phyloP scores from a whole-genome alignment of 1,140 invertebrate genomes.

The Coptotermes formosanus region DNA sequence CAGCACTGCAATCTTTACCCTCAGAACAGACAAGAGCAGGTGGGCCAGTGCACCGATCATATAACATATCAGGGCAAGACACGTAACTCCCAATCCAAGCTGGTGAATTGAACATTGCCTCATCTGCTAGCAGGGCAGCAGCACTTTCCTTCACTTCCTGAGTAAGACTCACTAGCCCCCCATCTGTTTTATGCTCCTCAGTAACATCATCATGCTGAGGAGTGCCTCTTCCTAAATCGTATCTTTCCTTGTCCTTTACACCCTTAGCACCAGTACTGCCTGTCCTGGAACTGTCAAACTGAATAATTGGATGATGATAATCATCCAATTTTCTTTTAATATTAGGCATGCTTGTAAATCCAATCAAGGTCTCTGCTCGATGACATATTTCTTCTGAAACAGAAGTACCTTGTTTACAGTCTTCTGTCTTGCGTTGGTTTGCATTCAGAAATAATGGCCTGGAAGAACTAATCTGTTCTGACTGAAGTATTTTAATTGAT shows the following conservation, averaged over 20 bases:
- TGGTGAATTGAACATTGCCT: constrained; percentile 35
- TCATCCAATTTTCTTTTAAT: neutral
- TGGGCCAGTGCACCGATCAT: constrained; percentile 21
- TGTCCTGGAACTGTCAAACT: neutral
- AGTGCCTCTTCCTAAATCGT: neutral
- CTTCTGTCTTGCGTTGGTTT: no score
- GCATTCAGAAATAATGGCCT: no score
- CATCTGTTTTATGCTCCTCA: neutral
- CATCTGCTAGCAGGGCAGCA: constrained; percentile 41
- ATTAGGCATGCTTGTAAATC: neutral
- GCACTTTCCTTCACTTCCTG: constrained; percentile 40
- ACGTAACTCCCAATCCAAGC: constrained; percentile 34
- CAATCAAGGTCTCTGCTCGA: neutral
- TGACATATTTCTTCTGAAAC: neutral
- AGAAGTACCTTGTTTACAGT: no score
- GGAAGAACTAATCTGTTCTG: no score
- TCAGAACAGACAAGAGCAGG: constrained; percentile 29
- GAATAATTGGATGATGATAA: neutral
- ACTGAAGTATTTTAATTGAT: neutral
- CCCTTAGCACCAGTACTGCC: neutral
- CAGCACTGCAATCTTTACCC: constrained; percentile 25
- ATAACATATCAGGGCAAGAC: constrained; percentile 33
- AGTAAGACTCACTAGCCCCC: constrained; percentile 9
- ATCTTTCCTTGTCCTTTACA: neutral
- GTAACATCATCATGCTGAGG: neutral